Conservation (phyloP, 2,113 vertebrate species). For the Hemiscyllium ocellatum region DNA sequence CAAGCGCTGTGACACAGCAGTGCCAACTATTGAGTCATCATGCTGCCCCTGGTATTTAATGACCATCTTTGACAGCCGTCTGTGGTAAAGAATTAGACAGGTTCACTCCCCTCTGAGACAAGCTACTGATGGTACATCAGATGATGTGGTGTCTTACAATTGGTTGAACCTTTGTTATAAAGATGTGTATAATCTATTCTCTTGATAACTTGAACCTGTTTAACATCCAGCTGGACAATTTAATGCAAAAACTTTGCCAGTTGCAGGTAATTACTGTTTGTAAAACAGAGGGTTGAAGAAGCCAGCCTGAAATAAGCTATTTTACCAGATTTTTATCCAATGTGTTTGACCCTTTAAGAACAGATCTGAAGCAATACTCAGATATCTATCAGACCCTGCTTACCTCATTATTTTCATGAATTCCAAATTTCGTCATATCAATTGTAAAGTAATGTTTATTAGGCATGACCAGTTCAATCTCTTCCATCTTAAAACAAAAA, state of each 20-base stretch:
- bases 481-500: constrained; percentile 70
- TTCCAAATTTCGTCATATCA: constrained; percentile 84
- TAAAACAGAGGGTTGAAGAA: background rate
- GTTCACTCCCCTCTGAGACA: too few species aligned
- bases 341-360: background rate
- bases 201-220: background rate
- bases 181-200: background rate
- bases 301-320: background rate
- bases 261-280: background rate
- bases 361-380: background rate
- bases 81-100: too few species aligned
- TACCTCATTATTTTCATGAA: constrained; percentile 84
- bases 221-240: background rate
- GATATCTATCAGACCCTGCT: constrained; percentile 40
- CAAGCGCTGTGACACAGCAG: too few species aligned
- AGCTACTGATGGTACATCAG: background rate
- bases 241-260: too few species aligned
- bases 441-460: constrained; percentile 82
- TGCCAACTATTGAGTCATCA: too few species aligned
- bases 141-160: background rate
- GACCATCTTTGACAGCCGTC: too few species aligned
- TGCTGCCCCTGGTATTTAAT: too few species aligned
- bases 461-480: constrained; percentile 81
- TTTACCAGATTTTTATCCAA: background rate
- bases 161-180: background rate